phyloP scores from a whole-genome alignment of 2,797 vertebrate species.

The Scomberomorus guttatus region DNA sequence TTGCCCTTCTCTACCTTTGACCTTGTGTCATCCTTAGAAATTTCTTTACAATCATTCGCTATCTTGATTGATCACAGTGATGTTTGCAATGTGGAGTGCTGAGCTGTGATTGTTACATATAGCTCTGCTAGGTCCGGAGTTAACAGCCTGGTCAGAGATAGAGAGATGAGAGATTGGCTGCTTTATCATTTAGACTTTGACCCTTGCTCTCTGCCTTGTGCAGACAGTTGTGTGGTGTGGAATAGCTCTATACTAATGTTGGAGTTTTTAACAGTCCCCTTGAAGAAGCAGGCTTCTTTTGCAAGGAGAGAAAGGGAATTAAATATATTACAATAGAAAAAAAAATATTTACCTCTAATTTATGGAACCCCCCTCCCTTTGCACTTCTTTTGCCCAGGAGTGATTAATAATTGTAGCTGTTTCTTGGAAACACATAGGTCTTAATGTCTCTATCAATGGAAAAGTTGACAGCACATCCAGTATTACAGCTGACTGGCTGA shows the following conservation, averaged over 20 bases:
- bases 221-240: not conserved
- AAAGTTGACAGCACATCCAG: not conserved
- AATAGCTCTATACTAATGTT: not conserved
- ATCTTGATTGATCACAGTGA: slow-evolving; percentile 46
- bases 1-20: slow-evolving; percentile 24
- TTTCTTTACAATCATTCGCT: slow-evolving; percentile 40
- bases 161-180: slow-evolving; percentile 54
- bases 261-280: not conserved
- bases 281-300: slow-evolving; percentile 5
- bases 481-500: not conserved
- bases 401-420: not conserved
- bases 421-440: slow-evolving; percentile 13
- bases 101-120: slow-evolving; percentile 47
- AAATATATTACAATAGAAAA: not conserved
- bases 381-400: not conserved
- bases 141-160: slow-evolving; percentile 52
- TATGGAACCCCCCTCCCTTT: not conserved
- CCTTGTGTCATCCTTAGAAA: slow-evolving; percentile 33
- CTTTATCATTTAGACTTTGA: slow-evolving; percentile 76
- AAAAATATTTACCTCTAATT: not conserved
- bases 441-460: slow-evolving; percentile 15
- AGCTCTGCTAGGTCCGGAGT: slow-evolving; percentile 21
- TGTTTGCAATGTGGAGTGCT: slow-evolving; percentile 24
- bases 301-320: not conserved
- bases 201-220: slow-evolving; percentile 47